These are phyloP conservation scores for Falco columbarius DNA, from an alignment of 2,797 vertebrate genomes.

Conservation along the genomic window DNA sequence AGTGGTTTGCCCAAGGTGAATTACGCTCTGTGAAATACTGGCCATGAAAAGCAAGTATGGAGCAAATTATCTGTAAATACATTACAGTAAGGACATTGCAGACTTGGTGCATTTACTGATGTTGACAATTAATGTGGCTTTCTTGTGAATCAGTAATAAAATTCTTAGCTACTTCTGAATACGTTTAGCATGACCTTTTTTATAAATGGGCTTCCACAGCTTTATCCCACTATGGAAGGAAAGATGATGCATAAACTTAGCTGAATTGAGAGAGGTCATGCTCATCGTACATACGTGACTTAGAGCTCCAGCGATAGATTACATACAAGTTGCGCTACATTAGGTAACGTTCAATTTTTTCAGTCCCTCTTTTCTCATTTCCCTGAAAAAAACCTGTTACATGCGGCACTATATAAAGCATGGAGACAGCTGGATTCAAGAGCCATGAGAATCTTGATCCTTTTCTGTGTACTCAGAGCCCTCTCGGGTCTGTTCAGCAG, in stretches of 20 bases:
- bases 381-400: neutral
- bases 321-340: neutral
- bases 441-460: neutral
- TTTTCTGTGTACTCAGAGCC: neutral
- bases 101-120: neutral
- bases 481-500: neutral
- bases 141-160: neutral
- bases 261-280: neutral
- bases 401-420: neutral
- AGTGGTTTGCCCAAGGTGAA: neutral
- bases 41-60: neutral
- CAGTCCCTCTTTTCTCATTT: neutral
- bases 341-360: neutral
- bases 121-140: neutral
- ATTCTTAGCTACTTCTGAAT: neutral
- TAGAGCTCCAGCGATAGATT: neutral
- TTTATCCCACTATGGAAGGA: neutral
- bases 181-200: neutral
- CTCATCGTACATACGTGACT: neutral
- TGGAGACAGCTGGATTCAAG: neutral
- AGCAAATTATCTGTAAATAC: neutral
- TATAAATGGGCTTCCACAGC: neutral
- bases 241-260: neutral
- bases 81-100: neutral
- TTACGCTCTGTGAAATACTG: neutral